Evolutionary conservation across 2,888 invertebrate genomes (phyloP).

Genomic region (Drosophila cracens): DNA sequence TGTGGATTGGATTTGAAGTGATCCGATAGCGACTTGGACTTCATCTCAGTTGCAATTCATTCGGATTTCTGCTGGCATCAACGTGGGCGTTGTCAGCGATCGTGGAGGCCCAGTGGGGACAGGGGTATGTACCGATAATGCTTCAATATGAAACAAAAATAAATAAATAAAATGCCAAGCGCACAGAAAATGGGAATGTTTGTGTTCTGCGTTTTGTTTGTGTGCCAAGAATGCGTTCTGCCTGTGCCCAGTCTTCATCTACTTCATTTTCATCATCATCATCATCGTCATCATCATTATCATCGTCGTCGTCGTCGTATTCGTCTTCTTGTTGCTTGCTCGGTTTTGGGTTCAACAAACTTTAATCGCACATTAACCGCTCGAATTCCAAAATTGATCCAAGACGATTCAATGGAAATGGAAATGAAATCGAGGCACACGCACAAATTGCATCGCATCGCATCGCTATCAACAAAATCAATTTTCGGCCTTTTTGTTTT

Average conservation of each 20-base stretch:
- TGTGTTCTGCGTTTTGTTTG: conserved; percentile 61
- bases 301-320: background rate
- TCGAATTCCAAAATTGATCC: conserved; percentile 60
- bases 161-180: conserved; percentile 41
- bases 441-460: conserved; percentile 40
- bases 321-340: background rate
- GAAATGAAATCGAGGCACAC: conserved; percentile 45
- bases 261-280: conserved; percentile 3
- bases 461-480: conserved; percentile 10
- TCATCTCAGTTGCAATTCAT: conserved; percentile 44
- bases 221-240: conserved; percentile 61
- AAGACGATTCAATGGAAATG: conserved; percentile 51
- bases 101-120: background rate
- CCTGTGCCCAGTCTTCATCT: conserved; percentile 7
- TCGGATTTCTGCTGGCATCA: conserved; percentile 32
- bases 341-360: conserved; percentile 67
- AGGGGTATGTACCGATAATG: conserved; percentile 40
- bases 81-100: conserved; percentile 7
- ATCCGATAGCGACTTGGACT: conserved; percentile 42
- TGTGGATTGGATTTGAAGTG: conserved; percentile 11
- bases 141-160: conserved; percentile 52
- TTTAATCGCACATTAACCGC: conserved; percentile 68
- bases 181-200: conserved; percentile 58
- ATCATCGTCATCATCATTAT: background rate
- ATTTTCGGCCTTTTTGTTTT: conserved; percentile 26